phyloP scores from a whole-genome alignment of 2,888 invertebrate species.

The Drosophila leonis region DNA sequence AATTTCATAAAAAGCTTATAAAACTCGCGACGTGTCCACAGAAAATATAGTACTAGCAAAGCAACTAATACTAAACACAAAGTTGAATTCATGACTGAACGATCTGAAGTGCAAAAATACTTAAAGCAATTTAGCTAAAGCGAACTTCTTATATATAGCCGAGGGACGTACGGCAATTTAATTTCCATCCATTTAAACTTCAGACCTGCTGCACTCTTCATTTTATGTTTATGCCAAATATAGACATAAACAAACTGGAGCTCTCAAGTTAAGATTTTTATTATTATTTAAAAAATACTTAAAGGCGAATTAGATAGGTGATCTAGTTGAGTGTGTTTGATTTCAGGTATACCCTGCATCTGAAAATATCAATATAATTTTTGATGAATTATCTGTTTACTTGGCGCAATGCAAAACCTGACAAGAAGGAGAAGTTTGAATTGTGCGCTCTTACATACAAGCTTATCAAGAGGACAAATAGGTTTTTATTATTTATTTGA shows the following conservation, averaged over 20 bases:
- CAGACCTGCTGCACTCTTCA: background rate
- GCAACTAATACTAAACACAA: background rate
- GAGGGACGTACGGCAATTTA: too few relatives aligned
- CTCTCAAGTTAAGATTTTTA: background rate
- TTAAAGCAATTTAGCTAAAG: background rate
- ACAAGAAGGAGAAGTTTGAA: too few relatives aligned
- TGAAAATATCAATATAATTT: too few relatives aligned
- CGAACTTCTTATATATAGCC: background rate
- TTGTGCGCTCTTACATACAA: too few relatives aligned
- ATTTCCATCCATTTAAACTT: background rate
- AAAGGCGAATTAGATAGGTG: background rate
- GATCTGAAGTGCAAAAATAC: background rate
- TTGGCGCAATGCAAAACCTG: too few relatives aligned
- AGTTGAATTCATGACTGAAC: background rate
- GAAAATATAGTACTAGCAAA: background rate
- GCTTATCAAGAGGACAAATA: too few relatives aligned
- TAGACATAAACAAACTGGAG: background rate
- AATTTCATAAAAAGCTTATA: background rate
- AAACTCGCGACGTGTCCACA: constrained; percentile 14
- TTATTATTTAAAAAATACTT: background rate
- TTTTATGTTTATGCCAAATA: background rate
- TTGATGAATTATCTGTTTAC: too few relatives aligned
- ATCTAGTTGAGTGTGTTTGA: background rate
- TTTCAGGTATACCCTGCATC: too few relatives aligned
- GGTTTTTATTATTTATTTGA: too few relatives aligned